These are phyloP conservation scores for Propithecus coquereli DNA, from an alignment of 2,113 vertebrate species.

Conservation along the genomic window DNA sequence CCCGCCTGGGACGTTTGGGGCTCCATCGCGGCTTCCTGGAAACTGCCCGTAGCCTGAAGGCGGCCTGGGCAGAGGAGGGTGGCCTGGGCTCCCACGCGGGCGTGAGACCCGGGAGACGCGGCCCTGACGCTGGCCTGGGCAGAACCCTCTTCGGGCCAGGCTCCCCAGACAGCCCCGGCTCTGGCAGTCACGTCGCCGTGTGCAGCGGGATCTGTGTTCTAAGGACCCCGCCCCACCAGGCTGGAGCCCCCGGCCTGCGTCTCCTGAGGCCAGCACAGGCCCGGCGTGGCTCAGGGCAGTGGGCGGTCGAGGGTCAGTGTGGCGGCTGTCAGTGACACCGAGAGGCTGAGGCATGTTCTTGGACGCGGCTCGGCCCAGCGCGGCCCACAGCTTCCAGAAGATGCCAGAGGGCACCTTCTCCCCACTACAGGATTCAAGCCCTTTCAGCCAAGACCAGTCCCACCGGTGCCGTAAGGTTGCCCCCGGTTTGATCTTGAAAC, in stretches of 20 bases:
- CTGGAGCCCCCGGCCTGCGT: neutral
- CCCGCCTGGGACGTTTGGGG: too few relatives aligned
- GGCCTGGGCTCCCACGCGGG: fast-evolving
- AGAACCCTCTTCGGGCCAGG: too few relatives aligned
- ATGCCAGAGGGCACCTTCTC: neutral
- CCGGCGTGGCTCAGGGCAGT: neutral
- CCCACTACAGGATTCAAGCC: neutral
- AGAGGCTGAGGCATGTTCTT: neutral
- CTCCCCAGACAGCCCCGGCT: neutral
- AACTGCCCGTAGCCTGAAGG: neutral
- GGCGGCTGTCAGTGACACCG: neutral
- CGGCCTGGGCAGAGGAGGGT: neutral
- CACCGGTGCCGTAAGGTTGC: neutral
- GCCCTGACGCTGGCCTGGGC: fast-evolving
- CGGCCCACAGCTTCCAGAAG: neutral
- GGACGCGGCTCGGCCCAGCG: fast-evolving
- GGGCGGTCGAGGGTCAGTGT: neutral
- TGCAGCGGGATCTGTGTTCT: neutral
- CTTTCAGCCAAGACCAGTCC: neutral
- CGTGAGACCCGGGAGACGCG: fast-evolving
- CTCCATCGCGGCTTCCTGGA: neutral
- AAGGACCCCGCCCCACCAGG: fast-evolving
- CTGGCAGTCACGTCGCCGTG: fast-evolving
- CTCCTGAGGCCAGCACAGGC: neutral
- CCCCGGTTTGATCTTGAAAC: neutral